Percentiles rank a stretch among this genome's conserved stretches.
Evolutionary conservation across 2,888 invertebrate genomes (phyloP).

Genomic region (Athrips mouffetella): DNA sequence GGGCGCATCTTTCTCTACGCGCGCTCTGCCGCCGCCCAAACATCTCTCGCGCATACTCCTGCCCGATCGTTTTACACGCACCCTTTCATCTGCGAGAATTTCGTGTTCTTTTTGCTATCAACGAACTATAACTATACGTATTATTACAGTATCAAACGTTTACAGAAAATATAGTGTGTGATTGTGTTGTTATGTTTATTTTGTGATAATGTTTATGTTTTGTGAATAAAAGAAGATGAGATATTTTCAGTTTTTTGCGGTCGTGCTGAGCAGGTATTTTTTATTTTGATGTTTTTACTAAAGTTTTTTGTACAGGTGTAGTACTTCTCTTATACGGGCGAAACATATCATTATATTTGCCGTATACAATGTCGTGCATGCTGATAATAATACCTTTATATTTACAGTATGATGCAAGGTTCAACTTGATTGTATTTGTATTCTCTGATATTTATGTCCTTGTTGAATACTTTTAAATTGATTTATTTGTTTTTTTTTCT

Average conservation of each 20-base stretch:
- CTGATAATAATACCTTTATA: neutral
- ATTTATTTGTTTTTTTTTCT: no score
- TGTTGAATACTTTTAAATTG: no score
- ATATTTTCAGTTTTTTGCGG: constrained; percentile 63
- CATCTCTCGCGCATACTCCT: constrained; percentile 46
- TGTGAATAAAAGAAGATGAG: constrained; percentile 38
- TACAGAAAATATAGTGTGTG: neutral
- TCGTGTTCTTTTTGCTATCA: neutral
- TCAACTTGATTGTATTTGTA: neutral
- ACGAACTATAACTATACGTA: neutral
- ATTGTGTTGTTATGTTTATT: neutral
- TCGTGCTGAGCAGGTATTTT: constrained; percentile 59
- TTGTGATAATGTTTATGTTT: neutral
- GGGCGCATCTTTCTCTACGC: constrained; percentile 61
- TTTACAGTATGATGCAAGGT: constrained; percentile 5
- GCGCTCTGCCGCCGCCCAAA: constrained; percentile 25
- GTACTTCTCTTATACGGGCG: constrained; percentile 3
- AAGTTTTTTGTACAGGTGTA: constrained; percentile 11
- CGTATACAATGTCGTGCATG: constrained; percentile 1
- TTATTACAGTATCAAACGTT: constrained; percentile 13
- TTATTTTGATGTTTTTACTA: neutral
- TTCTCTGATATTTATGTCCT: no score
- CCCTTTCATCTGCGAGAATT: constrained; percentile 29
- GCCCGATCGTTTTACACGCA: constrained; percentile 58
- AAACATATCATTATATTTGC: constrained; percentile 17